phyloP scores from a whole-genome alignment of 2,113 vertebrate species.

The Passer montanus region DNA sequence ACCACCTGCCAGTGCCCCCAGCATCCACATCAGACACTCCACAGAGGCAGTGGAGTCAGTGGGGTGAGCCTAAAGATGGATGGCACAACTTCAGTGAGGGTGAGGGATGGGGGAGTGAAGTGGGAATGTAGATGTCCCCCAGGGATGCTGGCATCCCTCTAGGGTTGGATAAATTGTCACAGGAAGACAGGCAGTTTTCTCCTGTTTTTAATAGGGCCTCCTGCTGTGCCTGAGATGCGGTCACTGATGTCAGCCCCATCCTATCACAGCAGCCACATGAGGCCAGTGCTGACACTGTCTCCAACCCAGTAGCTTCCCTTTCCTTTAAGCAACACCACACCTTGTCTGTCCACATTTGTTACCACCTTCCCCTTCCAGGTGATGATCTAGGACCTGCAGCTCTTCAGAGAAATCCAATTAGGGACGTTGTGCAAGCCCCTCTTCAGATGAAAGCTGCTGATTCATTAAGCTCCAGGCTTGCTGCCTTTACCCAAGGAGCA shows the following conservation, averaged over 20 bases:
- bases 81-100: background rate
- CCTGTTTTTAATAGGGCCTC: background rate
- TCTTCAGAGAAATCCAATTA: background rate
- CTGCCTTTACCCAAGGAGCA: background rate
- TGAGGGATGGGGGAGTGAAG: background rate
- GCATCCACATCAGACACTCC: rapidly evolving
- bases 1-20: background rate
- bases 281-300: background rate
- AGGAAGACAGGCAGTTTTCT: background rate
- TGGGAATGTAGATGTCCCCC: background rate
- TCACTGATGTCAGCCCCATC: background rate
- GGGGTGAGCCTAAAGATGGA: background rate
- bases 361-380: background rate
- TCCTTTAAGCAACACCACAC: background rate
- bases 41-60: rapidly evolving
- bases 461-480: background rate
- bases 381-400: background rate
- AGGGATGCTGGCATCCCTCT: background rate
- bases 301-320: background rate
- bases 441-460: background rate
- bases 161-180: background rate
- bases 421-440: background rate
- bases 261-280: background rate
- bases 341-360: background rate
- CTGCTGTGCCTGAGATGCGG: background rate